A percentile compares a stretch with the other conserved stretches of the same genome.
Evolutionary conservation across 2,888 invertebrate species (phyloP).

Genomic region (Monochamus alternatus): DNA sequence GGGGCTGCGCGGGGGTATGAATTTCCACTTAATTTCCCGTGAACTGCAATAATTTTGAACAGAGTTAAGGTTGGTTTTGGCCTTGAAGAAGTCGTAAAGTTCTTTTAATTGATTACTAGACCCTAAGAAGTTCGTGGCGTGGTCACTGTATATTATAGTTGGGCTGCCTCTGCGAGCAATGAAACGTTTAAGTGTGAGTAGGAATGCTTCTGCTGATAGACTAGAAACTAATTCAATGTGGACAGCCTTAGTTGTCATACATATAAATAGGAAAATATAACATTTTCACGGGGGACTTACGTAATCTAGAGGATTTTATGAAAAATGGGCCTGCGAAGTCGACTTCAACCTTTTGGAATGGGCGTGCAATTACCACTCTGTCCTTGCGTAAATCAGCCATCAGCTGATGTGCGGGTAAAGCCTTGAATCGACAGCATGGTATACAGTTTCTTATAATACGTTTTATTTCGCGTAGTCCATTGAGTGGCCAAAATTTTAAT

Average conservation of each 20-base stretch:
- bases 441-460: slow-evolving; percentile 41
- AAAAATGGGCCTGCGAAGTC: slow-evolving; percentile 45
- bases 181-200: slow-evolving; percentile 38
- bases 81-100: slow-evolving; percentile 9
- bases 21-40: not conserved
- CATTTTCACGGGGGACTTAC: slow-evolving; percentile 42
- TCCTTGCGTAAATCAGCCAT: slow-evolving; percentile 46
- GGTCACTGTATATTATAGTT: slow-evolving; percentile 15
- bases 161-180: slow-evolving; percentile 27
- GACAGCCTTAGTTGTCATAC: slow-evolving; percentile 1
- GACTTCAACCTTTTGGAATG: slow-evolving; percentile 47
- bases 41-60: not conserved
- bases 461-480: slow-evolving; percentile 42
- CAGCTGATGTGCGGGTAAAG: slow-evolving; percentile 33
- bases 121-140: slow-evolving; percentile 37
- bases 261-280: slow-evolving; percentile 21
- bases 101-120: slow-evolving; percentile 19
- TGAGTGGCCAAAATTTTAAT: slow-evolving; percentile 44
- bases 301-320: slow-evolving; percentile 44
- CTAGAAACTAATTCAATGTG: slow-evolving; percentile 39
- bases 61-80: not conserved
- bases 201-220: slow-evolving; percentile 37
- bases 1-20: not conserved
- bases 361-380: slow-evolving; percentile 35
- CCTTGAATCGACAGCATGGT: slow-evolving; percentile 44